These are phyloP conservation scores for Leptinotarsa lineolata DNA, from an alignment of 1,140 invertebrate genomes.

Conservation along the genomic window DNA sequence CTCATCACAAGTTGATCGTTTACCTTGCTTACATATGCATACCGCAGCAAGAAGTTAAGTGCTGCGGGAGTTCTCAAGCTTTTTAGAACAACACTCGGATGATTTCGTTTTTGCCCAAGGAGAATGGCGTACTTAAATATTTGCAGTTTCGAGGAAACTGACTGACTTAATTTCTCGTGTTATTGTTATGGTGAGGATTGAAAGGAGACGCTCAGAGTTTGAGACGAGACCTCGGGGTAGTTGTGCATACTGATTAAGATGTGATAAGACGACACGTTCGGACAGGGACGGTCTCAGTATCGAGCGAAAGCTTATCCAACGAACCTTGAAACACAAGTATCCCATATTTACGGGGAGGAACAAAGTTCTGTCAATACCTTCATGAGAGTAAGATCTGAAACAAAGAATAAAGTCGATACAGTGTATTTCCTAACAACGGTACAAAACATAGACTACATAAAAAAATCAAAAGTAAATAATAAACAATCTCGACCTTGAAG, in stretches of 20 bases:
- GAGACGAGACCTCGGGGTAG: not conserved
- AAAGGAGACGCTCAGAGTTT: not conserved
- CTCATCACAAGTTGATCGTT: conserved; percentile 8
- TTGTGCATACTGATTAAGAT: conserved; percentile 11
- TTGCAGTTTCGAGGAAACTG: conserved; percentile 1
- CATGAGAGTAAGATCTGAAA: too few species aligned
- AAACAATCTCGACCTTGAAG: too few species aligned
- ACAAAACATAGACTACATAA: too few species aligned
- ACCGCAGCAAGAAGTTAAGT: not conserved
- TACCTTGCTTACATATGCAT: conserved; percentile 6
- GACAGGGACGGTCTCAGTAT: not conserved
- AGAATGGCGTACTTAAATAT: conserved; percentile 1
- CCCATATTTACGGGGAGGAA: too few species aligned
- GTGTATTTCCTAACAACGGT: too few species aligned
- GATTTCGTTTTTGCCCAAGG: not conserved
- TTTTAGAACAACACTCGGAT: conserved; percentile 3
- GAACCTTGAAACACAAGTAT: too few species aligned
- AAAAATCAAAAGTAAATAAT: too few species aligned
- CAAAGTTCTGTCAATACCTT: too few species aligned
- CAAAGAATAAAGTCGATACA: too few species aligned
- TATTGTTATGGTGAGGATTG: conserved; percentile 7
- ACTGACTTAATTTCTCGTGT: conserved; percentile 11
- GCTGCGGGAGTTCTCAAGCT: not conserved
- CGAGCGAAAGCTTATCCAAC: too few species aligned
- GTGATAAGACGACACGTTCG: not conserved